These are phyloP conservation scores for Psettodes erumei DNA, from an alignment of 2,113 vertebrate species.

Conservation along the genomic window DNA sequence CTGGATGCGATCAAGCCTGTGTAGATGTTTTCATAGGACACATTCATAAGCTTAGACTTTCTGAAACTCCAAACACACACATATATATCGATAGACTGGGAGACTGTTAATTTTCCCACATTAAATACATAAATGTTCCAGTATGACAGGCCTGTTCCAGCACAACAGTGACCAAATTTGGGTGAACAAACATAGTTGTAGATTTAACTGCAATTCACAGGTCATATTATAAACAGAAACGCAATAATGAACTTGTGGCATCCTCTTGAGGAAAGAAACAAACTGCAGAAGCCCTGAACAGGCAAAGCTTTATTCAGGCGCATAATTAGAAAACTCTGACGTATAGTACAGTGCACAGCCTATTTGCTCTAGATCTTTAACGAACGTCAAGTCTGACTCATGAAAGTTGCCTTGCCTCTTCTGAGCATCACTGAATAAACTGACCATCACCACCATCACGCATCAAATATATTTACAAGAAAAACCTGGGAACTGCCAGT, in stretches of 20 bases:
- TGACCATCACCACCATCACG: not conserved
- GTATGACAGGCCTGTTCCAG: not conserved
- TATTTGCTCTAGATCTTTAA: constrained; percentile 1
- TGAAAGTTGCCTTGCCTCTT: not conserved
- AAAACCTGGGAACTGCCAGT: constrained; percentile 15
- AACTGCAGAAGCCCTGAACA: constrained; percentile 6
- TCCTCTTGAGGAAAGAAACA: constrained; percentile 42
- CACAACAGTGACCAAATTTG: not conserved
- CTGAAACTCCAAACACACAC: not conserved
- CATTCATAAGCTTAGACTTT: not conserved
- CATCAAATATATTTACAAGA: constrained; percentile 47
- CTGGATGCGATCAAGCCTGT: not conserved
- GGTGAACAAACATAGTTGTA: not conserved
- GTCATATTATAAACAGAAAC: not conserved
- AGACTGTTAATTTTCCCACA: not conserved
- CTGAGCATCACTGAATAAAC: constrained; percentile 7
- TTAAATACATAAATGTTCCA: not conserved
- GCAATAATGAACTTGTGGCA: not conserved
- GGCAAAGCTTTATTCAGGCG: constrained; percentile 41
- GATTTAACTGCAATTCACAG: too few relatives aligned
- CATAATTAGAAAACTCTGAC: constrained; percentile 33
- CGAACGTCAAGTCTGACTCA: constrained; percentile 4
- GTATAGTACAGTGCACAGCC: constrained; percentile 28
- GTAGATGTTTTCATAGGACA: not conserved
- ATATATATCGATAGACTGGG: not conserved